phyloP scores from a whole-genome alignment of 2,888 invertebrate species.

The Lysandra coridon region DNA sequence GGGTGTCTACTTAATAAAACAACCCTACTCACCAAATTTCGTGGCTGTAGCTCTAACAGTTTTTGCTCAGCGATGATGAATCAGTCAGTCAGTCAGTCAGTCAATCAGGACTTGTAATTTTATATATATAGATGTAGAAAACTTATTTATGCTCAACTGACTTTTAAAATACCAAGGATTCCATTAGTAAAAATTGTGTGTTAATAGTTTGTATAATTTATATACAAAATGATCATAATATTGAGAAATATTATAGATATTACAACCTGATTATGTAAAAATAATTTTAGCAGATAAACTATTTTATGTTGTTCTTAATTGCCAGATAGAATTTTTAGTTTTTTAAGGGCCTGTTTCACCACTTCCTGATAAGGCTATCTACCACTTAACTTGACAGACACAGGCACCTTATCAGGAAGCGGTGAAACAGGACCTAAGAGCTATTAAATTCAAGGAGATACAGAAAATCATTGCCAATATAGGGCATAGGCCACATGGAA shows the following conservation, averaged over 20 bases:
- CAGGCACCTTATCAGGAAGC: too few relatives aligned
- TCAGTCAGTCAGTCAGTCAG: too few relatives aligned
- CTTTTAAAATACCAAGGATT: conserved; percentile 13
- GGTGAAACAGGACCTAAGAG: neutral
- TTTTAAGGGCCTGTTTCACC: neutral
- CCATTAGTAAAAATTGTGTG: conserved; percentile 1
- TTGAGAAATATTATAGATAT: neutral
- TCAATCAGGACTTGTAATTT: too few relatives aligned
- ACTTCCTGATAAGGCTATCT: too few relatives aligned
- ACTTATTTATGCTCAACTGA: neutral
- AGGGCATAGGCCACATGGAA: neutral
- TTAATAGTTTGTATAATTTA: conserved; percentile 9
- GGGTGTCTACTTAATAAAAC: too few relatives aligned
- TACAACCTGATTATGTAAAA: neutral
- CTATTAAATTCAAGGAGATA: neutral
- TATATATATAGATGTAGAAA: neutral
- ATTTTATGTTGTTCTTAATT: too few relatives aligned
- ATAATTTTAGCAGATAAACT: neutral
- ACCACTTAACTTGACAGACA: too few relatives aligned
- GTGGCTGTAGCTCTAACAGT: too few relatives aligned
- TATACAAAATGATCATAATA: neutral
- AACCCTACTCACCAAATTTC: too few relatives aligned
- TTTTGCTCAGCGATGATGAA: too few relatives aligned
- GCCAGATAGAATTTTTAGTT: too few relatives aligned
- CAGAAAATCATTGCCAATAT: neutral